phyloP scores from a whole-genome alignment of 2,888 invertebrate genomes.

The Protodeltote pygarga region DNA sequence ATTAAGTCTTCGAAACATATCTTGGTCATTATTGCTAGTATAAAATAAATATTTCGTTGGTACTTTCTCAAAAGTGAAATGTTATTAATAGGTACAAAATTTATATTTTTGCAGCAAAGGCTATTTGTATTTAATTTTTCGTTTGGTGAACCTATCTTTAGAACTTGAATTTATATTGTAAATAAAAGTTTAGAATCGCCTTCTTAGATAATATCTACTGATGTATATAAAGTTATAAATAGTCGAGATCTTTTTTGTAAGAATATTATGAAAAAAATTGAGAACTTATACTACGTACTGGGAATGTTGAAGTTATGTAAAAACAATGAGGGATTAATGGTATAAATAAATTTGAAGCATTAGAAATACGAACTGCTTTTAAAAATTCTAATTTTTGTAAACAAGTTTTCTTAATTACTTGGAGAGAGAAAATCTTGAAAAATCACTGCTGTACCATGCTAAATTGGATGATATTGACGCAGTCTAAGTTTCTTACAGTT shows the following conservation, averaged over 20 bases:
- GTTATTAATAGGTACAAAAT: slow-evolving; percentile 49
- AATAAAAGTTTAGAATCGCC: slow-evolving; percentile 77
- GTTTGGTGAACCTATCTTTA: slow-evolving; percentile 49
- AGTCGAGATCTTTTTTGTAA: slow-evolving; percentile 56
- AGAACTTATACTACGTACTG: slow-evolving; percentile 44
- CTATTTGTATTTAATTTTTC: slow-evolving; percentile 41
- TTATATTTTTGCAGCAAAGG: slow-evolving; percentile 57
- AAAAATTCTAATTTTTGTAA: slow-evolving; percentile 37
- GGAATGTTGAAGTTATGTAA: slow-evolving; percentile 36
- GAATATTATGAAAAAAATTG: slow-evolving; percentile 35
- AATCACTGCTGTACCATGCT: slow-evolving; percentile 21
- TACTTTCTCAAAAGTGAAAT: slow-evolving; percentile 36
- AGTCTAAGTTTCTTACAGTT: no score
- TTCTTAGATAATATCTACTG: slow-evolving; percentile 74
- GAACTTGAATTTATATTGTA: slow-evolving; percentile 58
- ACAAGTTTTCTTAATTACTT: slow-evolving; percentile 34
- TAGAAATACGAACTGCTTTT: slow-evolving; percentile 42
- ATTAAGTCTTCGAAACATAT: slow-evolving; percentile 68
- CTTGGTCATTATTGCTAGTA: slow-evolving; percentile 51
- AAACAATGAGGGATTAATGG: slow-evolving; percentile 37
- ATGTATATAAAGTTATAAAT: slow-evolving; percentile 67
- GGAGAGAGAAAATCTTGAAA: slow-evolving; percentile 19
- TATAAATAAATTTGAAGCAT: slow-evolving; percentile 12
- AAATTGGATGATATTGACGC: no score
- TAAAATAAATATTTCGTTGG: slow-evolving; percentile 34